Conservation (phyloP, 2,888 invertebrate genomes). For the Micoletzkya japonica region DNA sequence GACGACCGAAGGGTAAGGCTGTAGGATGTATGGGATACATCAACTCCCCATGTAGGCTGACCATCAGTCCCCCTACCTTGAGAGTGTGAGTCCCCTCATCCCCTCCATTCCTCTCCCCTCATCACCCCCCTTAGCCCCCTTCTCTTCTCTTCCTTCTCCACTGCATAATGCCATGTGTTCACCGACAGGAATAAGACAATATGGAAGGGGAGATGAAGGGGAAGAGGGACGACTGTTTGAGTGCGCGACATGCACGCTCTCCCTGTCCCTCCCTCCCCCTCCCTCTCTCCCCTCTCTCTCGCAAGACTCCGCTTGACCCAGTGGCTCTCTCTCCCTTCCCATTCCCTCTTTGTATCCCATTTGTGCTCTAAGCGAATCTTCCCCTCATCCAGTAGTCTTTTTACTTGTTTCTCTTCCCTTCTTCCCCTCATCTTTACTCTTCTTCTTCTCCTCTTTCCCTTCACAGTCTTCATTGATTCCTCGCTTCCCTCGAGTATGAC, state of each 20-base stretch:
- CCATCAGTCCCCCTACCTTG: no score
- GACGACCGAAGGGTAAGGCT: no score
- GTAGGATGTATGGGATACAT: no score
- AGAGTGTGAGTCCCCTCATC: no score
- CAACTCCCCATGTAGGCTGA: no score
- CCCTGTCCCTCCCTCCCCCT: neutral
- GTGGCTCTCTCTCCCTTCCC: neutral
- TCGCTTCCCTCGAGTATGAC: neutral
- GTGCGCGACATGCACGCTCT: slow-evolving; percentile 11
- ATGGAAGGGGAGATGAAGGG: neutral
- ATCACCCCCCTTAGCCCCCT: neutral
- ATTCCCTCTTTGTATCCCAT: neutral
- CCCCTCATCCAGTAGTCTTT: slow-evolving; percentile 19
- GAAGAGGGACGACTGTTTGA: neutral
- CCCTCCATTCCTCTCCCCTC: neutral
- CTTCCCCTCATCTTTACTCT: slow-evolving; percentile 6
- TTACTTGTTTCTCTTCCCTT: slow-evolving; percentile 18
- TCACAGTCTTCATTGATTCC: neutral
- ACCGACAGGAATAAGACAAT: neutral
- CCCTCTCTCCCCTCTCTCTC: neutral
- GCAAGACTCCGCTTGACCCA: neutral
- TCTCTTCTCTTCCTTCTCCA: slow-evolving; percentile 8
- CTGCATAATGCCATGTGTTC: no score
- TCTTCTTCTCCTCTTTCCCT: slow-evolving; percentile 17
- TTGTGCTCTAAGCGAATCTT: neutral